phyloP scores from a whole-genome alignment of 1,140 invertebrate species.

The Whitmania pigra region DNA sequence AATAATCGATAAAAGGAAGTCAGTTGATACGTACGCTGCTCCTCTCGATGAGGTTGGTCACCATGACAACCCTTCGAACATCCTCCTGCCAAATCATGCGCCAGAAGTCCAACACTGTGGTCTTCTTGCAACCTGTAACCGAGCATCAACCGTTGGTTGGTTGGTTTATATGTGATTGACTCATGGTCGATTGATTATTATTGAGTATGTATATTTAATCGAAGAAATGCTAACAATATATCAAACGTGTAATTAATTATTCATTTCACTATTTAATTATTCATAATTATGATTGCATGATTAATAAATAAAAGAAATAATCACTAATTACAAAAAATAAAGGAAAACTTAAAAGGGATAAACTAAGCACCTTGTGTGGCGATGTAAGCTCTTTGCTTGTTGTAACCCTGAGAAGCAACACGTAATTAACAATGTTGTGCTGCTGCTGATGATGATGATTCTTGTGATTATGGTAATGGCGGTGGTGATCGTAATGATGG shows the following conservation, averaged over 20 bases:
- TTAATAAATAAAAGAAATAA: no score
- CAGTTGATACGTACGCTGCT: slow-evolving; percentile 27
- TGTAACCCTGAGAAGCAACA: slow-evolving; percentile 10
- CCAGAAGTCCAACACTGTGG: slow-evolving; percentile 33
- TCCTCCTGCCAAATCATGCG: slow-evolving; percentile 30
- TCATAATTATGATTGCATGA: no score
- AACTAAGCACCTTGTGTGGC: slow-evolving; percentile 12
- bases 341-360: no score
- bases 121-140: slow-evolving; percentile 26
- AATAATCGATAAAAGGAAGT: no score
- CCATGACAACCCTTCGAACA: slow-evolving; percentile 28
- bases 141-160: not conserved
- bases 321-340: no score
- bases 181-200: not conserved
- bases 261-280: no score
- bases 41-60: slow-evolving; percentile 28
- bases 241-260: no score
- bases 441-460: no score
- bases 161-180: not conserved
- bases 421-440: not conserved
- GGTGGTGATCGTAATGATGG: no score
- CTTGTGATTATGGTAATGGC: no score
- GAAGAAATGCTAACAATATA: no score
- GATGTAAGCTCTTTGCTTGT: not conserved
- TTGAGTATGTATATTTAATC: no score